Base-by-base conservation (phyloP, 2,888 invertebrate species). In the Tetragonisca angustula region DNA sequence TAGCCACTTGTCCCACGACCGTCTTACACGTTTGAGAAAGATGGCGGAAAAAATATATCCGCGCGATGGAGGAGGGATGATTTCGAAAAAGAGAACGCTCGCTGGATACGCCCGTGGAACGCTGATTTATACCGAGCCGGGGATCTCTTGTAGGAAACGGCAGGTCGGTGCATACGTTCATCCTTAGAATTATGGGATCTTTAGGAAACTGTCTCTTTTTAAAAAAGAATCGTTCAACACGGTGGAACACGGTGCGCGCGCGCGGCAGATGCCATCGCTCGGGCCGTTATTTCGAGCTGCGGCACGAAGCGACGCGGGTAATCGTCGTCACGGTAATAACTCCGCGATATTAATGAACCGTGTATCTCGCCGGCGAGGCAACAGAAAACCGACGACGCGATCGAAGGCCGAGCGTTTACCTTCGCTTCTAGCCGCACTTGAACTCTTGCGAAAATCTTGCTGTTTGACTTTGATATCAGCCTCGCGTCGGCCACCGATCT, bases 1-100 rank as follows among this genome's bases (percentile, higher is more conserved):
- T 52, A 24, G 73, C 82, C 80, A 61, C 78, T 80, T 80, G 85
- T 81, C 76, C 81, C 62, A 43, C 21, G 52, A 59, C 69, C 78
- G 78, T 80, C 68, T 79, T 54, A 49, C 9, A 9, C 68, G n/a
- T 43, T n/a, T 50, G 15, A 49, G 32, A 36, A 59, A 76, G 62
- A 74, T 73, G 61, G 68, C n/a, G 21, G 61, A 73, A 68, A 64
- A 76, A 79, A 75, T 73, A 78, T 73, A 43, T 70, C 70, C 64
- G 27, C 50, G 27, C 9, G 27, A 17, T 21, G 49, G 27, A 43
- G 56, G 24, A 54, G n/a, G 36, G 65, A 56, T 36, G 56, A 72
- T 72, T 69, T 72, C 62, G 36, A 62, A 61, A 65, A 81, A 49
- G 69, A 36, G 69, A 56, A 17, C 56, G 43, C 67, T 36, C 64